Evolutionary conservation across 2,113 vertebrate species (phyloP).

Genomic region (Apodemus speciosus): DNA sequence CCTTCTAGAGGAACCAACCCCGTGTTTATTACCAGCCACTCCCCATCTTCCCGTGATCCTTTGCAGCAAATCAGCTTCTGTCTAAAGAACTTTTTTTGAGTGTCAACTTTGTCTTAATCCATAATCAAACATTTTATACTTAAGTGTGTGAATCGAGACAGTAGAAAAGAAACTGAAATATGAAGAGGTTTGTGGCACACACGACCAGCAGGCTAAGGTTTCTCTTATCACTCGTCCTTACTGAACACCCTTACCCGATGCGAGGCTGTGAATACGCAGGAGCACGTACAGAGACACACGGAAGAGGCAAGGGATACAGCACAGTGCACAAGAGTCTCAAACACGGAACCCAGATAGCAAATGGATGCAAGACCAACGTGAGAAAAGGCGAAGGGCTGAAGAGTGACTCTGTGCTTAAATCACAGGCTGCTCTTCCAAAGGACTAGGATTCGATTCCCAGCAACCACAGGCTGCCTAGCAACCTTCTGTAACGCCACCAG

Average conservation of each 20-base stretch:
- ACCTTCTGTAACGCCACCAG: not conserved
- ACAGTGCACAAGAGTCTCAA: not conserved
- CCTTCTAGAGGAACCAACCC: not conserved
- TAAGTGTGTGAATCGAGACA: not conserved
- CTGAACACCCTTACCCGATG: not conserved
- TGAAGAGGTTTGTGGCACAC: not conserved
- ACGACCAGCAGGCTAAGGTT: not conserved
- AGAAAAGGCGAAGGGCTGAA: not conserved
- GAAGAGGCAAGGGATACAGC: not conserved
- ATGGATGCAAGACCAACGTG: not conserved
- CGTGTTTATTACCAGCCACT: not conserved
- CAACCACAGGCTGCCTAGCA: not conserved
- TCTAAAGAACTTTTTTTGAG: not conserved
- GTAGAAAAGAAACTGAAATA: not conserved
- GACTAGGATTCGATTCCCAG: not conserved
- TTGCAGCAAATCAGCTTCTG: not conserved
- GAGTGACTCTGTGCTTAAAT: not conserved
- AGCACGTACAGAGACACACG: not conserved
- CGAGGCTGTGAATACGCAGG: not conserved
- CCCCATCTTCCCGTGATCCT: not conserved
- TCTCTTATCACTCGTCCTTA: not conserved
- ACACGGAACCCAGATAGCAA: not conserved
- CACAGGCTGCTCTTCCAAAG: not conserved
- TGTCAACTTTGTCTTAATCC: not conserved
- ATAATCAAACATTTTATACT: not conserved